Base-by-base conservation (phyloP, 1,140 invertebrate genomes). In the Drosophila tani region DNA sequence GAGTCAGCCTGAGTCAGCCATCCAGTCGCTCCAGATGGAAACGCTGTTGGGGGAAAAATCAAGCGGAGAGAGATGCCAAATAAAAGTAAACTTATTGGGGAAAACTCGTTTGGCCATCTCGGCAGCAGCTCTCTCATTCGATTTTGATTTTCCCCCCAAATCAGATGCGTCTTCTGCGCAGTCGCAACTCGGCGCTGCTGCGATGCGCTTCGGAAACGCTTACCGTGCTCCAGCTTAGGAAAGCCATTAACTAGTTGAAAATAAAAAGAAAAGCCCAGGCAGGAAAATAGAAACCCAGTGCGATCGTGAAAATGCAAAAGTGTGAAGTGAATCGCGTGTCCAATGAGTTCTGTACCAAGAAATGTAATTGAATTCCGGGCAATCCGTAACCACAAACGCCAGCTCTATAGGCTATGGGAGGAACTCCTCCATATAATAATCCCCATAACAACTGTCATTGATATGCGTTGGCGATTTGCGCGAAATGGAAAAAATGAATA, bases 161-260 rank as follows among this genome's bases (percentile, higher is more conserved):
- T 81, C 74, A 79, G 78, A 78, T 77, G 62, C 60, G 64, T 71
- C 64, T 57, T 82, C 62, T 65, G 60, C 73, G 85, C 82, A 90
- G 81, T 90, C 82, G 85, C 81, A 74, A 45, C 59, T 75, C 66
- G 74, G 47, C 81, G 85, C 78, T 84, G 84, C 74, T 79, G 49
- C 65, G 29, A 70, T 81, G 81, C 76, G 67, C 56, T 41, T 38
- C 67, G 76, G 35, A 40, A 57, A 35, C 76, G 76, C 68, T 45
- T 29, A 76, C 17, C 67, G 29, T 47, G 60, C 55, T 49, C 51
- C 38, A 58, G 35, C 35, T 6, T 8, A 2, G 24, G 9, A 45
- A 29, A 41, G 21, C 7, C 6, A 63, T 21, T 38, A 41, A 47
- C 53, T 27, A 32, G 38, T n/a, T 51, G 50, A 24, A 51, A 55